A percentile compares a stretch with the other conserved stretches of the same genome.
Conservation (phyloP, 2,797 vertebrate species). For the Oryzias dopingdopingensis region DNA sequence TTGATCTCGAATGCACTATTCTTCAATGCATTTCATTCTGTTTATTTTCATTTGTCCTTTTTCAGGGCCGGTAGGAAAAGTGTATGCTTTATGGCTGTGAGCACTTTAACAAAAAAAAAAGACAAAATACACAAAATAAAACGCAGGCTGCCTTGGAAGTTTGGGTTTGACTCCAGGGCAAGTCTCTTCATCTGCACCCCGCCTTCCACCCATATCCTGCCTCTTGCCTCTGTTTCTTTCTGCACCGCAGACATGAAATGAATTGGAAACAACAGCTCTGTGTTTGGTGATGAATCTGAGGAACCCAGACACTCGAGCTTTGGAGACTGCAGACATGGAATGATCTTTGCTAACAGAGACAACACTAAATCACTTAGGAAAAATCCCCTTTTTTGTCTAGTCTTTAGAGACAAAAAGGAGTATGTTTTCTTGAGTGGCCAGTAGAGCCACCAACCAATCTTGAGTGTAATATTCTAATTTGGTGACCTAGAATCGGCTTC, state of each 20-base stretch:
- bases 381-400: slow-evolving; percentile 28
- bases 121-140: too few relatives aligned
- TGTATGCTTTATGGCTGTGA: slow-evolving; percentile 54
- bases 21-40: slow-evolving; percentile 58
- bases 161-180: slow-evolving; percentile 53
- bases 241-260: slow-evolving; percentile 74
- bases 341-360: slow-evolving; percentile 80
- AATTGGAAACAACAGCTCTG: slow-evolving; percentile 83
- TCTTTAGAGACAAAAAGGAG: slow-evolving; percentile 34
- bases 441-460: slow-evolving; percentile 7
- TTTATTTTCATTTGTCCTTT: slow-evolving; percentile 63
- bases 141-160: slow-evolving; percentile 40
- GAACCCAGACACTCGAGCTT: slow-evolving; percentile 83
- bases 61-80: slow-evolving; percentile 60
- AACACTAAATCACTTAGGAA: slow-evolving; percentile 77
- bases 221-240: slow-evolving; percentile 61
- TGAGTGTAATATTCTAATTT: neutral
- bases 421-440: slow-evolving; percentile 53
- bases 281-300: slow-evolving; percentile 79
- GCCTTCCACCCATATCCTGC: slow-evolving; percentile 7
- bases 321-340: slow-evolving; percentile 84
- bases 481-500: slow-evolving; percentile 6
- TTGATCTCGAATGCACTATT: slow-evolving; percentile 60
- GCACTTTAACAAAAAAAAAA: slow-evolving; percentile 39
- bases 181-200: slow-evolving; percentile 20